Evolutionary conservation across 2,797 vertebrate genomes (phyloP).

Genomic region (Hoplostethus mediterraneus): DNA sequence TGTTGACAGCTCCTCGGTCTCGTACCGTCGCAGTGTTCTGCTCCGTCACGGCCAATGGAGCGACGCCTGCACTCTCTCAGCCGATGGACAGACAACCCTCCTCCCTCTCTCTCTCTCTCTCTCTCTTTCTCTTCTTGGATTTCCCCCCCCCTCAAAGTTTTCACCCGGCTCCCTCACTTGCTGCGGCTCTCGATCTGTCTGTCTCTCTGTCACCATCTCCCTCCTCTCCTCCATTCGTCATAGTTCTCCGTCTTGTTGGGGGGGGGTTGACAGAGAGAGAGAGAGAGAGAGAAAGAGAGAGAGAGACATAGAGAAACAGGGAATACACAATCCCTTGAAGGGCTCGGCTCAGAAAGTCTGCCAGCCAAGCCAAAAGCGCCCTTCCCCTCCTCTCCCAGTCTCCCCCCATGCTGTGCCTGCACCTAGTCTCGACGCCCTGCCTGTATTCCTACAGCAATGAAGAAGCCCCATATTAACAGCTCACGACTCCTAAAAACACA

Average conservation of each 20-base stretch:
- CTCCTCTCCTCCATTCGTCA: slow-evolving; percentile 19
- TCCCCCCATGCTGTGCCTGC: slow-evolving; percentile 42
- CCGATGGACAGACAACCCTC: slow-evolving; percentile 72
- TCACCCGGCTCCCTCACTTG: slow-evolving; percentile 42
- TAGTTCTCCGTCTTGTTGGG: slow-evolving; percentile 63
- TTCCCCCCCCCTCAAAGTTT: slow-evolving; percentile 53
- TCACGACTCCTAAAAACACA: slow-evolving; percentile 46
- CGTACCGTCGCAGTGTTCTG: slow-evolving; percentile 72
- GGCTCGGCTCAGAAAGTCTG: slow-evolving; percentile 70
- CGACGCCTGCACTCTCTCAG: slow-evolving; percentile 73
- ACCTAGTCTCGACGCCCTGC: slow-evolving; percentile 42
- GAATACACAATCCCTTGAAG: slow-evolving; percentile 63
- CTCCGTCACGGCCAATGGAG: slow-evolving; percentile 82
- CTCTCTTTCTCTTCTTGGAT: slow-evolving; percentile 33
- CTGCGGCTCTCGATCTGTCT: slow-evolving; percentile 36
- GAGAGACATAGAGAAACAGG: slow-evolving; percentile 22
- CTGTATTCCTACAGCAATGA: slow-evolving; percentile 41
- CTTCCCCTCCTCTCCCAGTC: slow-evolving; percentile 37
- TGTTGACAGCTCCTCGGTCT: slow-evolving; percentile 80
- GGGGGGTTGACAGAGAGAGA: slow-evolving; percentile 48
- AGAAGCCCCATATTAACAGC: slow-evolving; percentile 44
- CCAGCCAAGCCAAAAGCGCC: slow-evolving; percentile 63
- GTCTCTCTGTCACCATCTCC: slow-evolving; percentile 56
- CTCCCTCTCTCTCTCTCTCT: slow-evolving; percentile 44
- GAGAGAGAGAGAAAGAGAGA: slow-evolving; percentile 41